phyloP scores from a whole-genome alignment of 2,797 vertebrate species.

The Naso thynnoides region DNA sequence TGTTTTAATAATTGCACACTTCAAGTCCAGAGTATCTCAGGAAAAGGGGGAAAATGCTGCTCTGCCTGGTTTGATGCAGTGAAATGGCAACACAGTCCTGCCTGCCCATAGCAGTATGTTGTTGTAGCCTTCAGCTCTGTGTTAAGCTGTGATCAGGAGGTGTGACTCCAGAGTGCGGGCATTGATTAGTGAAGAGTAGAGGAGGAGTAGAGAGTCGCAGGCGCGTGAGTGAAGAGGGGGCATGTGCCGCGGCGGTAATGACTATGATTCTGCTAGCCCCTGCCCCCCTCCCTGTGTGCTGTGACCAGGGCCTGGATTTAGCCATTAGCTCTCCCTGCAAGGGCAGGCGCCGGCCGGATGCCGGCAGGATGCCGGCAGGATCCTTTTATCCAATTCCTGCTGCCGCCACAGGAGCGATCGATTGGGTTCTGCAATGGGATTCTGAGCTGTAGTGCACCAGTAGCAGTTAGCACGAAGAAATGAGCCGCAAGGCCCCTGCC shows the following conservation, averaged over 20 bases:
- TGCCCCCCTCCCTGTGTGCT: slow-evolving; percentile 79
- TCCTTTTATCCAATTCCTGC: slow-evolving; percentile 88
- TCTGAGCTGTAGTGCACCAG: slow-evolving; percentile 84
- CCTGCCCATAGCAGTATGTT: slow-evolving; percentile 63
- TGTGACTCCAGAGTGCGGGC: slow-evolving; percentile 78
- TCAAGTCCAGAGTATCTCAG: neutral
- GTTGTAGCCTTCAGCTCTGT: slow-evolving; percentile 71
- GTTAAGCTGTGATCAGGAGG: slow-evolving; percentile 79
- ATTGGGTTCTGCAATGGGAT: slow-evolving; percentile 87
- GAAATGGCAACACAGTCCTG: slow-evolving; percentile 77
- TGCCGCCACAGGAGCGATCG: slow-evolving; percentile 89
- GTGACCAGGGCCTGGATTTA: slow-evolving; percentile 88
- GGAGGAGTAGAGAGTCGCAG: slow-evolving; percentile 75
- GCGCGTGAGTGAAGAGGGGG: slow-evolving; percentile 79
- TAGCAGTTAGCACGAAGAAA: slow-evolving; percentile 90
- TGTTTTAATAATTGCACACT: slow-evolving; percentile 11
- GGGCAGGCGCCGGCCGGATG: slow-evolving; percentile 86
- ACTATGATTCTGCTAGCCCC: slow-evolving; percentile 83
- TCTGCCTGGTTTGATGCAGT: slow-evolving; percentile 46
- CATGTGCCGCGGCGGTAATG: slow-evolving; percentile 86
- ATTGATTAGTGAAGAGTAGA: slow-evolving; percentile 74
- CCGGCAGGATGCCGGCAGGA: slow-evolving; percentile 87
- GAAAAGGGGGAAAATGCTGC: slow-evolving; percentile 3
- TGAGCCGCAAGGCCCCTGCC: slow-evolving; percentile 88
- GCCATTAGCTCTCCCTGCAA: slow-evolving; percentile 87